A percentile compares a stretch with the other conserved stretches of the same genome.
Conservation (phyloP, 2,113 vertebrate species). For the Hippocampus zosterae region DNA sequence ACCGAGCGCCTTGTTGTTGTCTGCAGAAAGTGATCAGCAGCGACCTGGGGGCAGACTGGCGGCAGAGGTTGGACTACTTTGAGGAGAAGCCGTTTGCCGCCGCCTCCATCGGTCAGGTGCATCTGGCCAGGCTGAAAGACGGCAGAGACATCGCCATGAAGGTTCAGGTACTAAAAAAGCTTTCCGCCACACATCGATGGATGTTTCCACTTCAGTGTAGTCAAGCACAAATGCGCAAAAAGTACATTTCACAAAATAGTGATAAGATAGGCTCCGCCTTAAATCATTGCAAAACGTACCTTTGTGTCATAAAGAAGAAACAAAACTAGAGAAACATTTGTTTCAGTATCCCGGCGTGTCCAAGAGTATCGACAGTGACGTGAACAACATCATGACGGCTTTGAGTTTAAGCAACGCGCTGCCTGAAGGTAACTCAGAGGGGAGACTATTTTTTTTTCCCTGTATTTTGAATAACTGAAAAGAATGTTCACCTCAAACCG, state of each 20-base stretch:
- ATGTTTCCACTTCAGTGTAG: background rate
- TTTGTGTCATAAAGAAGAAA: no score
- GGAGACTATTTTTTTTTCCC: background rate
- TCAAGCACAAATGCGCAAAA: no score
- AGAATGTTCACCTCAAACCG: no score
- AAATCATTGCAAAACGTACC: no score
- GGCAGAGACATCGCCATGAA: constrained; percentile 97
- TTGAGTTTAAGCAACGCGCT: constrained; percentile 92
- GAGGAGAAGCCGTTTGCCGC: constrained; percentile 93
- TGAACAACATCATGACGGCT: constrained; percentile 90
- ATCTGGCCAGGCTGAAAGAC: constrained; percentile 86
- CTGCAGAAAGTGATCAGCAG: constrained; percentile 85
- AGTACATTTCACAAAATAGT: no score
- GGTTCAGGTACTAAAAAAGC: constrained; percentile 82
- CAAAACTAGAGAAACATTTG: no score
- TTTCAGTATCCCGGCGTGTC: constrained; percentile 77
- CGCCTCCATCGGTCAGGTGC: constrained; percentile 96
- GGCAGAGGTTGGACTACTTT: constrained; percentile 84
- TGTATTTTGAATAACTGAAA: no score
- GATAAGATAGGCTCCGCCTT: no score
- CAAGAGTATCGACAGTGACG: constrained; percentile 94
- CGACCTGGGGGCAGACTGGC: constrained; percentile 87
- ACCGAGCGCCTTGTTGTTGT: background rate
- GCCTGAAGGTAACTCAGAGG: constrained; percentile 61
- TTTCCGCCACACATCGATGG: no score